phyloP scores from a whole-genome alignment of 2,113 vertebrate genomes.

The Otocyon megalotis region DNA sequence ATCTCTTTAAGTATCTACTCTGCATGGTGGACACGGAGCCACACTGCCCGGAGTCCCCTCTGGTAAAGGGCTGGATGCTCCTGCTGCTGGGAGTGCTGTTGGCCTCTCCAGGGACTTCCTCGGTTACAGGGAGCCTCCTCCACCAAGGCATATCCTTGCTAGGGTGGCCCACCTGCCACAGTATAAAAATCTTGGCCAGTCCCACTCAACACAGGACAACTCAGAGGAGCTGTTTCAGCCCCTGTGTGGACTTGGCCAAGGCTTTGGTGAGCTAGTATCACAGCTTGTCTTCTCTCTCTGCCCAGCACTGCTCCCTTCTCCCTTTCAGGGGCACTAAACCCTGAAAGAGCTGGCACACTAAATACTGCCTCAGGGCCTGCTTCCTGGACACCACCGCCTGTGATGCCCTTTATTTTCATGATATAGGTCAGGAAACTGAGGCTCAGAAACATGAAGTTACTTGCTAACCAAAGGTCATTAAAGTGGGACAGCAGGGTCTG shows the following conservation, averaged over 20 bases:
- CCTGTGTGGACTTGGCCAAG: not conserved
- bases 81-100: not conserved
- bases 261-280: not conserved
- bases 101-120: not conserved
- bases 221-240: not conserved
- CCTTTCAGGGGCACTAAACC: not conserved
- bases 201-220: not conserved
- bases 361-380: not conserved
- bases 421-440: not conserved
- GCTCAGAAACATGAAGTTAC: not conserved
- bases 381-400: not conserved
- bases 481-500: not conserved
- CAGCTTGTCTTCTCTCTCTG: not conserved
- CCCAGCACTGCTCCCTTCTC: not conserved
- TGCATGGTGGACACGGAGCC: not conserved
- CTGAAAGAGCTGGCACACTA: not conserved
- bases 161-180: not conserved
- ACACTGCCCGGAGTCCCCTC: not conserved
- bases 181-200: not conserved
- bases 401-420: not conserved
- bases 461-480: slow-evolving; percentile 7
- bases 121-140: not conserved
- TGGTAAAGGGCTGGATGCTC: not conserved
- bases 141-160: not conserved
- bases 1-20: not conserved